Evolutionary conservation across 2,888 invertebrate species (phyloP), one percentile per base, ranked within the genome.

Genomic region (Crematogaster levior): DNA sequence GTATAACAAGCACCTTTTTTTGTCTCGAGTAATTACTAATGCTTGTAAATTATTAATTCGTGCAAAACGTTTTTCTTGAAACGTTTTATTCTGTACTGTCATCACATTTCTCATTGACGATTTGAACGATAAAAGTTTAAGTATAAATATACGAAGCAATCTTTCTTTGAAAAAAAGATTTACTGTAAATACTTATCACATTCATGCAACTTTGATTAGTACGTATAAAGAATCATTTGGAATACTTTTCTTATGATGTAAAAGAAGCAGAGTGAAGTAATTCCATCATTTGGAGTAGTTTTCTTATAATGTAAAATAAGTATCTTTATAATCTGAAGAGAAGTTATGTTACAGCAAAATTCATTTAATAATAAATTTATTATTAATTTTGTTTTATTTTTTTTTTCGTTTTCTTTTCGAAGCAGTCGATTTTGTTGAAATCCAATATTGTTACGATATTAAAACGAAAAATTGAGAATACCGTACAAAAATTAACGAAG

Each of bases 141-240:
- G 18, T 18, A 18, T 46, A 46, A 0, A 46, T n/a, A n/a, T n/a
- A n/a, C n/a, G n/a, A 46, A 46, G 46, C 18, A 46, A 46, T 46
- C 46, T 46, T 18, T 46, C 46, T 46, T 6, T 18, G 46, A 15
- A 46, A 46, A 18, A 18, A 46, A 18, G 3, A 74, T 43, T 43
- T 27, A 30, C 7, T 21, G n/a, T 46, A 46, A 27, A 60, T 60
- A 24, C 21, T 34, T 48, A 10, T 34, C 21, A 18, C 15, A 15
- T 34, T 73, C 7, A 24, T 51, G 34, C 34, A 63, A 48, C 46
- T 73, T 73, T 58, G 21, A 21, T 61, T 61, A 30, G 46, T 37
- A 4, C 37, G 10, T 15, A 65, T 10, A 53, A 53, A 77, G 53
- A 30, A 34, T 60, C 12, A 61, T 48, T 15, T 75, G 4, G 1